Base-by-base conservation (phyloP, 2,797 vertebrate species). In the Fratercula arctica region DNA sequence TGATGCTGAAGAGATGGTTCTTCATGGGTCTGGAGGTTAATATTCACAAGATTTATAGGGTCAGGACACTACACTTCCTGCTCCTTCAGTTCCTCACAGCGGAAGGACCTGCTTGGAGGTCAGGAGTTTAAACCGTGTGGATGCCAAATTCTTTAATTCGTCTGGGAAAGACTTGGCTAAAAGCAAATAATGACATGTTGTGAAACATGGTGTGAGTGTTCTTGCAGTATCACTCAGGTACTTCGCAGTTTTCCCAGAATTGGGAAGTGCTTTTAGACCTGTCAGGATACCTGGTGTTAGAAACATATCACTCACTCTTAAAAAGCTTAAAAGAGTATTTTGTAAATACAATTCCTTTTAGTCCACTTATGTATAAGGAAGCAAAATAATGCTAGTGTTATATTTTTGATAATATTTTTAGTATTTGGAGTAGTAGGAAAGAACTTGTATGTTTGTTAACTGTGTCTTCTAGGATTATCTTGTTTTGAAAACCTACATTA, bases 401-500 rank as follows among this genome's bases (percentile, higher is more conserved):
- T 90, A 68, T 89, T 93, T 88, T 81, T 35, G 75, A 74, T 64
- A 80, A 72, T 78, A 88, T 72, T 92, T 96, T 93, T 70, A 93
- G n/a, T 74, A 43, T 91, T 95, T 96, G 69, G 90, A 93, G 53
- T 90, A 91, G 79, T 86, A 89, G 87, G 45, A 53, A 87, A 54
- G 67, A 88, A 81, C 77, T 90, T 84, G 48, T 56, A 39, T 76
- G 63, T 94, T 92, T 90, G 64, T 89, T 93, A 90, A 95, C 72
- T 89, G 37, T 93, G 72, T 91, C 74, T 87, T 82, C 46, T 93
- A 89, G 82, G 83, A 88, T 96, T 84, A 91, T 93, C 76, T 96
- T 94, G 64, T 95, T 97, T 96, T 92, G 86, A 96, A 96, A 97
- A 86, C 68, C 63, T 91, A 87, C 83, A 82, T 92, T 96, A 96